Conservation (phyloP, 2,797 vertebrate species). For the Hephaestus fuliginosus region DNA sequence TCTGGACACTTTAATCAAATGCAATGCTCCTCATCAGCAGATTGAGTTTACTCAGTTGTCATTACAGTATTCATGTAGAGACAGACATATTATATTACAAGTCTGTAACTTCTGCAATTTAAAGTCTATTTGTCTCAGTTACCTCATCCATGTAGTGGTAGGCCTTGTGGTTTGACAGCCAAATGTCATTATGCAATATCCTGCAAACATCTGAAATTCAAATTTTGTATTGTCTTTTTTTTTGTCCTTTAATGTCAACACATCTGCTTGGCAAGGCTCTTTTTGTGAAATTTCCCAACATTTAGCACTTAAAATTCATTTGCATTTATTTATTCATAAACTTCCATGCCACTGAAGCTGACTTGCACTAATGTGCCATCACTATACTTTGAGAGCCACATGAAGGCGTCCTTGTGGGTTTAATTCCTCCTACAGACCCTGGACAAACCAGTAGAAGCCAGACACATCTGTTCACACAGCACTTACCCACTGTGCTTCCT, state of each 20-base stretch:
- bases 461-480: constrained; percentile 14
- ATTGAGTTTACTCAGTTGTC: too few species aligned
- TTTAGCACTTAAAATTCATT: background rate
- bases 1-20: too few species aligned
- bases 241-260: background rate
- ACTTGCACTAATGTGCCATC: background rate
- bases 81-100: background rate
- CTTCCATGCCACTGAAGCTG: background rate
- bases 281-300: constrained; percentile 1
- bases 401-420: background rate
- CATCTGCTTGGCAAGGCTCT: background rate
- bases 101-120: background rate
- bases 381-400: background rate
- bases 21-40: too few species aligned
- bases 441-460: background rate
- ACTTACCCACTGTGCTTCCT: constrained; percentile 71
- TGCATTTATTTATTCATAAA: constrained; percentile 8
- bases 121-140: background rate
- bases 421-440: background rate
- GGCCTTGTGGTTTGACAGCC: constrained; percentile 1
- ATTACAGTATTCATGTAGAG: too few species aligned
- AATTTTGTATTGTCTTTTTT: too few species aligned
- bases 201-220: background rate
- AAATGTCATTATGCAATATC: background rate
- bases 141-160: background rate